Base-by-base conservation (phyloP, 2,888 invertebrate species). In the Drosophila stalkeri region DNA sequence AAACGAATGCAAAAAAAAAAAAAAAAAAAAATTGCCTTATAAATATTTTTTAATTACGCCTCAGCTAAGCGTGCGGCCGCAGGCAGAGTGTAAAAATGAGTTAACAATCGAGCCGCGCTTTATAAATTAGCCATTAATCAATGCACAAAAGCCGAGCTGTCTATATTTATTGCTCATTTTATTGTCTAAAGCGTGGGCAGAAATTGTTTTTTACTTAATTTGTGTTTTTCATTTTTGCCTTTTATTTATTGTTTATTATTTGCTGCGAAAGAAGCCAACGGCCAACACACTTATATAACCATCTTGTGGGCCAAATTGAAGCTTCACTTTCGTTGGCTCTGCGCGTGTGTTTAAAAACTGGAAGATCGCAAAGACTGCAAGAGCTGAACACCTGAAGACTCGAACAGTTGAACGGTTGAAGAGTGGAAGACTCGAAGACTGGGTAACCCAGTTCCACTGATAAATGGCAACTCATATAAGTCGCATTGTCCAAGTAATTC, bases 41-140 rank as follows among this genome's bases (percentile, higher is more conserved):
- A 74, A 76, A 80, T 69, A 74, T 68, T 71, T 78, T 77, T 72
- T 87, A 87, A 89, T 85, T 87, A 89, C 65, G 49, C 39, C 74
- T 70, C 75, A 89, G 64, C 69, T 73, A 51, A 66, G 20, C 49
- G 81, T 83, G 86, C 84, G 84, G 84, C 84, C 65, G 64, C 47
- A 52, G 14, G 64, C 66, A 73, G 74, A 27, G 88, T 88, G 90
- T 80, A 85, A 77, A 86, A 88, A 76, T 86, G 74, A 88, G 77
- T 85, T 68, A 83, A 82, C 82, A 74, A 90, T 80, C 68, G 72
- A 72, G 68, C 67, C 68, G 65, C 68, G 71, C 66, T 68, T 68
- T 76, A 81, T 86, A 82, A 90, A 90, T 90, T 86, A 82, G 89
- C 90, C 71, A 88, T 90, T 86, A 82, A 86, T 88, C 86, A 83